phyloP scores from a whole-genome alignment of 2,888 invertebrate genomes.

The Seira ritae region DNA sequence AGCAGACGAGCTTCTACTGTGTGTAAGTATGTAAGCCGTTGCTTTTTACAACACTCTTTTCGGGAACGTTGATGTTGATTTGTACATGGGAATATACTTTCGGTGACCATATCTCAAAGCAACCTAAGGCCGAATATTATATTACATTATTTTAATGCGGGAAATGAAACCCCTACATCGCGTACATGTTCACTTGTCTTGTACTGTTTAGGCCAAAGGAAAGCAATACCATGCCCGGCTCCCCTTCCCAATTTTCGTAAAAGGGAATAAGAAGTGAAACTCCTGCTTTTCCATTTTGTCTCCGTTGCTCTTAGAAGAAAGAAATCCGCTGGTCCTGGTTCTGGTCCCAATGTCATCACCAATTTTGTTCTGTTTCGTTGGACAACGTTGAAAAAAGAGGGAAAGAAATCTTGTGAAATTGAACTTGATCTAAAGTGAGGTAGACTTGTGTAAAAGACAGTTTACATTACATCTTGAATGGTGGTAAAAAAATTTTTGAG shows the following conservation, averaged over 20 bases:
- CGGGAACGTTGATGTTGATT: background rate
- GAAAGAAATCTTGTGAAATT: slow-evolving; percentile 20
- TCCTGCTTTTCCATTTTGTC: no score
- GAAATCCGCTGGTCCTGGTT: background rate
- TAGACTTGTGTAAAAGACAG: slow-evolving; percentile 43
- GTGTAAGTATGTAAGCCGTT: background rate
- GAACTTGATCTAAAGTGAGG: slow-evolving; percentile 40
- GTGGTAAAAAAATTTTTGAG: slow-evolving; percentile 9
- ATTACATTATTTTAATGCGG: slow-evolving; percentile 4
- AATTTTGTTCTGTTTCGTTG: slow-evolving; percentile 11
- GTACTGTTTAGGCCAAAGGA: background rate
- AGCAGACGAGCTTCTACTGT: no score
- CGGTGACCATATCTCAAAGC: no score
- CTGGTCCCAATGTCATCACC: slow-evolving; percentile 1
- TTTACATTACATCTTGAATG: slow-evolving; percentile 23
- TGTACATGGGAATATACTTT: background rate
- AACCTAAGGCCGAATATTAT: background rate
- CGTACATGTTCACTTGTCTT: background rate
- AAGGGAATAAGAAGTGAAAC: background rate
- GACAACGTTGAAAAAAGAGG: background rate
- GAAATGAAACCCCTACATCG: background rate
- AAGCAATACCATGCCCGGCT: background rate
- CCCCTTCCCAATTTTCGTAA: background rate
- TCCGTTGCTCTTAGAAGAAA: background rate
- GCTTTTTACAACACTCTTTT: slow-evolving; percentile 20